Conservation (phyloP, 1,140 invertebrate species). For the Neodiprion lecontei region DNA sequence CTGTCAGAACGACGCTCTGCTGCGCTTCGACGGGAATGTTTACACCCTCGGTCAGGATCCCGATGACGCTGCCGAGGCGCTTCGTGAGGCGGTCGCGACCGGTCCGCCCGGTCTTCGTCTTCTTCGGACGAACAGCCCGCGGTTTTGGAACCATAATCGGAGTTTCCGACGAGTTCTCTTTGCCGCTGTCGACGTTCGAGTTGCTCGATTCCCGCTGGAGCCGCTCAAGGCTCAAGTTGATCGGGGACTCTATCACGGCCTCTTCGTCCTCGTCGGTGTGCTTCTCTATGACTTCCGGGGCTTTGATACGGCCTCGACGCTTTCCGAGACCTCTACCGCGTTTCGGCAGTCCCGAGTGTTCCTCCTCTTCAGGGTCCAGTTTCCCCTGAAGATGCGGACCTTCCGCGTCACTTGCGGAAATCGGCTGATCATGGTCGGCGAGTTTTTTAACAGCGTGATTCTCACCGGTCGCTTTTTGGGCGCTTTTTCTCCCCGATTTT, state of each 20-base stretch:
- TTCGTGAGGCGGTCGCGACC: slow-evolving; percentile 40
- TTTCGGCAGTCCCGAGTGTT: background rate
- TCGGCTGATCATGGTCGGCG: background rate
- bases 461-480: no score
- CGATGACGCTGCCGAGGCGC: slow-evolving; percentile 54
- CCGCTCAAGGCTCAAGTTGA: slow-evolving; percentile 45
- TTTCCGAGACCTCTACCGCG: slow-evolving; percentile 17
- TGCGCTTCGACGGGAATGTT: slow-evolving; percentile 53
- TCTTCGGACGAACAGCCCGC: slow-evolving; percentile 50
- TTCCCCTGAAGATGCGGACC: background rate
- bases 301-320: slow-evolving; percentile 23
- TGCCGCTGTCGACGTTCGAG: slow-evolving; percentile 57
- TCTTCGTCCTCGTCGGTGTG: slow-evolving; percentile 23
- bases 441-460: no score
- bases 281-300: background rate
- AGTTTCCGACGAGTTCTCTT: slow-evolving; percentile 56
- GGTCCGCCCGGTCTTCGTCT: slow-evolving; percentile 43
- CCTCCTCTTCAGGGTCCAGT: background rate
- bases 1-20: slow-evolving; percentile 51
- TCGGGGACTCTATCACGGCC: slow-evolving; percentile 18
- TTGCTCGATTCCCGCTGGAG: slow-evolving; percentile 55
- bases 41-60: slow-evolving; percentile 57
- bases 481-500: no score
- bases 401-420: background rate
- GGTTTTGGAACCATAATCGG: slow-evolving; percentile 44